Base-by-base conservation (phyloP, 2,888 invertebrate genomes). In the Serripes groenlandicus region DNA sequence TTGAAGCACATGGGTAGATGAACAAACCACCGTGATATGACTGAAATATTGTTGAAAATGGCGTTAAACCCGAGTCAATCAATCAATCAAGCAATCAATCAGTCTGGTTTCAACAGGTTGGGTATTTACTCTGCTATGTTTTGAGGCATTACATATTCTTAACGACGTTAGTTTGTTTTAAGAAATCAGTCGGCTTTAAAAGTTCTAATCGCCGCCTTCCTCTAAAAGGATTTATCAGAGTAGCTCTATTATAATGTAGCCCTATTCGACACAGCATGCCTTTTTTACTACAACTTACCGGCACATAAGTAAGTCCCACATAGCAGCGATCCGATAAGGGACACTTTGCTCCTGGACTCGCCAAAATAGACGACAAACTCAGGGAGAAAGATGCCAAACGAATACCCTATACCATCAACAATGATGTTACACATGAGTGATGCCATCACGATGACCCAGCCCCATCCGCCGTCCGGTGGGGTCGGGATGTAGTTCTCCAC, bases 381-480 rank as follows among this genome's bases (percentile, higher is more conserved):
- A 0, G 95, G 93, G 71, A 97, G 95, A 87, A 99, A 96, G 79
- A 96, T 96, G 11, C 97, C 97, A 90, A 98, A 98, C 49, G 97
- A 97, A 95, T 98, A 98, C 75, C 98, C 97, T 89, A 99, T 97
- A 54, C 99, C 99, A 93, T 99, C 99, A 26, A 99, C 98, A 66
- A 99, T 96, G 62, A 98, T 95, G 94, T 99, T 99, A 95, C 97
- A 98, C 95, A 98, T 96, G 95, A 99, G 98, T 1, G 99, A 98
- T 0, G 98, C 98, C 0, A 96, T 95, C 5, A 98, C 97, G 74
- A 99, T 96, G 66, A 98, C 96, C 98, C 98, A 99, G 34, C 98
- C 98, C 97, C 97, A 99, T 18, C 99, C 99, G n/a, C 99, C 94
- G 81, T 94, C 94, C 5, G 94, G 94, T 0, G 94, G 93, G 5